phyloP scores from a whole-genome alignment of 2,113 vertebrate genomes.

The Rana temporaria region DNA sequence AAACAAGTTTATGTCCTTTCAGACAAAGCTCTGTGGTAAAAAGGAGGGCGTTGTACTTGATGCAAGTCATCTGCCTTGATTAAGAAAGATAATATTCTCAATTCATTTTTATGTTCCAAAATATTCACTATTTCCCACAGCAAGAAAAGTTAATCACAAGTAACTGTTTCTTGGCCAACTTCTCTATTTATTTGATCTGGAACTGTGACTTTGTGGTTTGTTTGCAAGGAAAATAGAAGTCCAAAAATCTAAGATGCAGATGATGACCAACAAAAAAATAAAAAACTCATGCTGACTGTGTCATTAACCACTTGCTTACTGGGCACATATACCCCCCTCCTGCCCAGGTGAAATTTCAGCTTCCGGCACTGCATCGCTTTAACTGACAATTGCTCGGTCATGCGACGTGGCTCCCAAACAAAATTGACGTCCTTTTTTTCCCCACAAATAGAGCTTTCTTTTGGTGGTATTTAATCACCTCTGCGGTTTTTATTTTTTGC shows the following conservation, averaged over 20 bases:
- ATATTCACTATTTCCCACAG: slow-evolving; percentile 54
- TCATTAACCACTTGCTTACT: too few species aligned
- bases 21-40: slow-evolving; percentile 10
- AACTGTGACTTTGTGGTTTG: slow-evolving; percentile 51
- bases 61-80: slow-evolving; percentile 52
- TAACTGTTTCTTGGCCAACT: slow-evolving; percentile 50
- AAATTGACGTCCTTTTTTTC: too few species aligned
- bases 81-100: slow-evolving; percentile 42
- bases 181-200: slow-evolving; percentile 54
- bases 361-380: too few species aligned
- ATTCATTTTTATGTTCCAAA: slow-evolving; percentile 45
- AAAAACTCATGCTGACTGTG: neutral
- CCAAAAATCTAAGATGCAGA: slow-evolving; percentile 35
- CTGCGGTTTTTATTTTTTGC: too few species aligned
- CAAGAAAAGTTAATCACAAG: slow-evolving; percentile 38
- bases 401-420: too few species aligned
- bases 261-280: slow-evolving; percentile 28
- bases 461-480: too few species aligned
- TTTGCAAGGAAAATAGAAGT: slow-evolving; percentile 48
- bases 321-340: too few species aligned
- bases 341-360: too few species aligned
- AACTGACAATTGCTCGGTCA: too few species aligned
- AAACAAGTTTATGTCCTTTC: slow-evolving; percentile 15
- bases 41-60: slow-evolving; percentile 37
- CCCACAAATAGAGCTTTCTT: too few species aligned